These are phyloP conservation scores for Zosterops hypoxanthus DNA, from an alignment of 2,113 vertebrate species.

Conservation along the genomic window DNA sequence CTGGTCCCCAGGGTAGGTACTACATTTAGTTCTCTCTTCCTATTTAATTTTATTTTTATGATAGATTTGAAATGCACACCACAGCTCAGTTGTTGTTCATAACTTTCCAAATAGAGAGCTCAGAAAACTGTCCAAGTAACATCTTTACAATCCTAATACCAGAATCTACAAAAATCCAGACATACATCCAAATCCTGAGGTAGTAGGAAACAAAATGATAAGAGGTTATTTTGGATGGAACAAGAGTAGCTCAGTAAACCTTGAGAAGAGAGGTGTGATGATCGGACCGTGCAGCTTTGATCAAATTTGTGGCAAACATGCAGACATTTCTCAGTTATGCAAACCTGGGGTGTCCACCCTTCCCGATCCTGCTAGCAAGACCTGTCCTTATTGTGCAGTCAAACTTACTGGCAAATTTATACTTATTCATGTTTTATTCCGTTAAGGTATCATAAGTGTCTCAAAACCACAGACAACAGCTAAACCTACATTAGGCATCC, in stretches of 20 bases:
- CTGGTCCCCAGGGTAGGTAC: neutral
- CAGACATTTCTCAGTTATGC: neutral
- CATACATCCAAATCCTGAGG: neutral
- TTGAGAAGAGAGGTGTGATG: neutral
- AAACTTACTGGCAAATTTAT: neutral
- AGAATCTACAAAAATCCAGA: neutral
- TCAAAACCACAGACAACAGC: neutral
- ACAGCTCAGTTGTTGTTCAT: neutral
- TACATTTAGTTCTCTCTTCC: neutral
- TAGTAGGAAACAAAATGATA: neutral
- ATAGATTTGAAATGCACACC: neutral
- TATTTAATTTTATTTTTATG: neutral
- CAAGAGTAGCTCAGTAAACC: neutral
- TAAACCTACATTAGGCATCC: neutral
- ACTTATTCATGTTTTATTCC: neutral
- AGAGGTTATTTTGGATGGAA: neutral
- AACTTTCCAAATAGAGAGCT: neutral
- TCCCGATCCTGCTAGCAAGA: neutral
- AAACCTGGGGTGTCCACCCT: neutral
- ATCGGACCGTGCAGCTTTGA: accelerated
- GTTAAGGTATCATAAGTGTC: neutral
- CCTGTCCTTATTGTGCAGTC: neutral
- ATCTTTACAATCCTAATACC: neutral
- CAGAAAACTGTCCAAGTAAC: neutral
- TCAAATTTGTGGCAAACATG: neutral